Evolutionary conservation across 2,888 invertebrate genomes (phyloP).

Genomic region (Cheilosia vernalis): DNA sequence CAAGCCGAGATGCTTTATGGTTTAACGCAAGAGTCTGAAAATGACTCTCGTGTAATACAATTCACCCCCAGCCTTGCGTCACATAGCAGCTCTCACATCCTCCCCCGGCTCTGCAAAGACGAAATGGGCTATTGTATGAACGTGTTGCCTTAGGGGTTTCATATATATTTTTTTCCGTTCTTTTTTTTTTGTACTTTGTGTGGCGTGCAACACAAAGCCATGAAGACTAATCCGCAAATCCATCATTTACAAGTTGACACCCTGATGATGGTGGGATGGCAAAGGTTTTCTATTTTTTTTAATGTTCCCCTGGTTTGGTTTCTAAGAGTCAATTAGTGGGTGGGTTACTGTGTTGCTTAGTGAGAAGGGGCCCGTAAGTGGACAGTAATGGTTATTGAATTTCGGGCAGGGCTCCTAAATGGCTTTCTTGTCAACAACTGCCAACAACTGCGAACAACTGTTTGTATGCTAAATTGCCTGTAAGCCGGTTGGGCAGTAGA

Average conservation of each 20-base stretch:
- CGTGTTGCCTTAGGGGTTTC: slow-evolving; percentile 45
- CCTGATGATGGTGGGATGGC: slow-evolving; percentile 6
- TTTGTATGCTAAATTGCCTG: too few species aligned
- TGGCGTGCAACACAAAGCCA: slow-evolving; percentile 62
- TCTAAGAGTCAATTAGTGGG: slow-evolving; percentile 27
- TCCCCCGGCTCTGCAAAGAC: background rate
- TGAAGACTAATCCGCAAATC: slow-evolving; percentile 70
- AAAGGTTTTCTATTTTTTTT: background rate
- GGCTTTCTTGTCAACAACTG: too few species aligned
- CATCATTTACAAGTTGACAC: slow-evolving; percentile 71
- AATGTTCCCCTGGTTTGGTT: background rate
- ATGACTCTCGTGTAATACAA: slow-evolving; percentile 13
- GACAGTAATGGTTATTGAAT: slow-evolving; percentile 13
- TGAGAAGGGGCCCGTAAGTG: background rate
- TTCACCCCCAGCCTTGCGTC: background rate
- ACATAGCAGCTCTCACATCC: background rate
- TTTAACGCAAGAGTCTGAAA: slow-evolving; percentile 9
- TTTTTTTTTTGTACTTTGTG: slow-evolving; percentile 4
- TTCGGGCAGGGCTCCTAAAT: background rate
- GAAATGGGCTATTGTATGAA: slow-evolving; percentile 34
- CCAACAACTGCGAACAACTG: too few species aligned
- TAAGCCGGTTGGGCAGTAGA: too few species aligned
- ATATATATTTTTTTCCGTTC: slow-evolving; percentile 4
- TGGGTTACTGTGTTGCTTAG: slow-evolving; percentile 22
- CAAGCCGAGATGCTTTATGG: slow-evolving; percentile 21